phyloP scores from a whole-genome alignment of 2,888 invertebrate genomes.

The Pandemis heparana region DNA sequence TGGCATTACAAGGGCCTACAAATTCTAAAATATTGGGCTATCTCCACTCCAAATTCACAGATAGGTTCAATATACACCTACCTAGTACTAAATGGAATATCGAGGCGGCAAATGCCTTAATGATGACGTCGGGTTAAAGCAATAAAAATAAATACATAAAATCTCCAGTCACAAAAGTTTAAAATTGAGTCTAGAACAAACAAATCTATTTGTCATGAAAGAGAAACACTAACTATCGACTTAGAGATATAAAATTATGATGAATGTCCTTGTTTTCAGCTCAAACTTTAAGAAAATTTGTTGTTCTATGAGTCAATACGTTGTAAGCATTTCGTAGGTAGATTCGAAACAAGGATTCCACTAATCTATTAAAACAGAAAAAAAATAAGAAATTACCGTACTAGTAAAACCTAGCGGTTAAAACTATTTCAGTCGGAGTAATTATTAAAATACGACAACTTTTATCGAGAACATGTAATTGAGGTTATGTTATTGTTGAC shows the following conservation, averaged over 20 bases:
- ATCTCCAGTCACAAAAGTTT: neutral
- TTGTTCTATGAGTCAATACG: neutral
- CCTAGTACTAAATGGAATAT: no score
- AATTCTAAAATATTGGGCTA: no score
- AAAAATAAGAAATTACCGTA: neutral
- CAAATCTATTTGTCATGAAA: constrained; percentile 15
- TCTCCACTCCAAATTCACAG: no score
- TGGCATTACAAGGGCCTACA: no score
- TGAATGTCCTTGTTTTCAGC: neutral
- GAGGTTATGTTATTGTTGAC: constrained; percentile 40
- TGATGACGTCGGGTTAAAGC: no score
- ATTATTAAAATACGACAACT: no score
- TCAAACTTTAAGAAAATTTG: constrained; percentile 1
- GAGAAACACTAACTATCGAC: constrained; percentile 9
- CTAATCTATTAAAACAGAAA: neutral
- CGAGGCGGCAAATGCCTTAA: no score
- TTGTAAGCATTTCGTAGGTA: neutral
- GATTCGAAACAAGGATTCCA: neutral
- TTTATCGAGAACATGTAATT: neutral
- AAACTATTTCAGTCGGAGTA: no score
- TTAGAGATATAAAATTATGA: constrained; percentile 11
- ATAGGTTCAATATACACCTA: no score
- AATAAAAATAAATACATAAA: no score
- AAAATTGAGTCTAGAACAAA: constrained; percentile 8
- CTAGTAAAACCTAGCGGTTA: no score